phyloP scores from a whole-genome alignment of 2,113 vertebrate species.

The Serilophus lunatus region DNA sequence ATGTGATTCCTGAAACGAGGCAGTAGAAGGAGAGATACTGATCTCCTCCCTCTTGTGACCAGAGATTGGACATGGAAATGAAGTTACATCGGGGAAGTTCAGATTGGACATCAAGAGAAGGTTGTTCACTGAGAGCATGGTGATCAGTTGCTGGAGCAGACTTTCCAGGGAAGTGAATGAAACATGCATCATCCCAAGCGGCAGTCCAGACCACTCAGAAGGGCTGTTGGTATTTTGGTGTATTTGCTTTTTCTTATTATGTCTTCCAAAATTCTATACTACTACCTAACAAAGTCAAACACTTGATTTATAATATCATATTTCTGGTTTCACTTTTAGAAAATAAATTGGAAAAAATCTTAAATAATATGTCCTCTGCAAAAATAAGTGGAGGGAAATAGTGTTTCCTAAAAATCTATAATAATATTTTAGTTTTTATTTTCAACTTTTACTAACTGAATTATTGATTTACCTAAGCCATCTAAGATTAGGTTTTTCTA shows the following conservation, averaged over 20 bases:
- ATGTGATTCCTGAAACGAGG: background rate
- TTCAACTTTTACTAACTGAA: background rate
- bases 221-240: background rate
- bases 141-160: background rate
- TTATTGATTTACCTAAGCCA: background rate
- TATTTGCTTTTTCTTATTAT: background rate
- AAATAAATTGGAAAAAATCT: background rate
- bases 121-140: background rate
- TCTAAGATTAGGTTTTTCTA: background rate
- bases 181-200: no score
- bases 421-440: background rate
- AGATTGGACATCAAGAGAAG: background rate
- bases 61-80: background rate
- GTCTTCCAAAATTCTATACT: background rate
- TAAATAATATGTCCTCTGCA: background rate
- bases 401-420: background rate
- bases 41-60: background rate
- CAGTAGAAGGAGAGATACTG: background rate
- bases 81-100: background rate
- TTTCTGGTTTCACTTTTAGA: background rate
- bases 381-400: background rate
- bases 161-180: background rate
- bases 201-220: background rate
- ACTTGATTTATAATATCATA: background rate
- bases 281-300: background rate